phyloP scores from a whole-genome alignment of 2,113 vertebrate genomes.

The Globicephala melas region DNA sequence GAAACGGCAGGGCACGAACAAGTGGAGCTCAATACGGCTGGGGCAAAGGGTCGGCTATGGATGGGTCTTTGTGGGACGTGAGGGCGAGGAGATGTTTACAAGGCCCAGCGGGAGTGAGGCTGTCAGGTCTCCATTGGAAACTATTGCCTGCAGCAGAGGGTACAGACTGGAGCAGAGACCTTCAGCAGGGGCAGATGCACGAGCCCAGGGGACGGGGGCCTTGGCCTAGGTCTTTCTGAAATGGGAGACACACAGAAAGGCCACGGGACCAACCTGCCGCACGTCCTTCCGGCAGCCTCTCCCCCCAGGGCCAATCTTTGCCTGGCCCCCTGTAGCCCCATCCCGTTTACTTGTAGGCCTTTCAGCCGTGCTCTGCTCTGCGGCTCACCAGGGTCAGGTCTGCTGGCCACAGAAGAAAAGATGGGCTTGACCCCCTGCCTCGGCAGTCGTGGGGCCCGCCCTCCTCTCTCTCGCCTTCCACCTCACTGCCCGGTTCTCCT shows the following conservation, averaged over 20 bases:
- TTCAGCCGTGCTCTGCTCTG: not conserved
- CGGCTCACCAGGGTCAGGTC: not conserved
- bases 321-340: too few species aligned
- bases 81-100: not conserved
- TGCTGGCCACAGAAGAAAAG: not conserved
- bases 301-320: not conserved
- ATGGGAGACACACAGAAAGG: not conserved
- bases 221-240: not conserved
- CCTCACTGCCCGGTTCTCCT: not conserved
- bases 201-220: not conserved
- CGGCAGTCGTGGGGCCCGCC: rapidly evolving
- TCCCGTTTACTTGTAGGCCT: not conserved
- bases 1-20: not conserved
- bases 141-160: not conserved
- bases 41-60: not conserved
- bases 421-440: not conserved
- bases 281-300: not conserved
- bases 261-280: not conserved
- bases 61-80: not conserved
- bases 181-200: not conserved
- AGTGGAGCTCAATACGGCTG: not conserved
- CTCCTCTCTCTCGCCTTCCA: not conserved
- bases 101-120: not conserved
- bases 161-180: not conserved
- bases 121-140: not conserved